Conservation (phyloP, 2,797 vertebrate species). For the Sylvia borin region DNA sequence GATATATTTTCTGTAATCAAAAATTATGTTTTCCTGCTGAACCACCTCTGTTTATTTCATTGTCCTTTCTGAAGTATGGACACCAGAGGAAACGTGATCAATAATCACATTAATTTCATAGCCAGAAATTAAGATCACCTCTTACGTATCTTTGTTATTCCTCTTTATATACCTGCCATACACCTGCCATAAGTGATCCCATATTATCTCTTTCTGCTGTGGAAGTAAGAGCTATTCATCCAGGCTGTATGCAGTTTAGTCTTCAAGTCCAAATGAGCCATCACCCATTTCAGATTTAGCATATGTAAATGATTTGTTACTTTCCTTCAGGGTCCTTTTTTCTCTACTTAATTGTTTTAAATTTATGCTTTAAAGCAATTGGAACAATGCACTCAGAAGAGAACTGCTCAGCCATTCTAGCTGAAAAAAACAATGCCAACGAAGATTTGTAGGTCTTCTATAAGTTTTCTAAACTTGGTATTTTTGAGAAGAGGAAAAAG, state of each 20-base stretch:
- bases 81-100: not conserved
- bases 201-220: not conserved
- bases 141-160: not conserved
- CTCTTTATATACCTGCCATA: not conserved
- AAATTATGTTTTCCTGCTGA: not conserved
- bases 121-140: not conserved
- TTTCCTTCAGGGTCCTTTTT: not conserved
- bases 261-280: not conserved
- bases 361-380: not conserved
- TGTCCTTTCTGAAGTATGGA: not conserved
- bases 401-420: not conserved
- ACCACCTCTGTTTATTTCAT: not conserved
- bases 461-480: not conserved
- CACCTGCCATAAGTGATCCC: not conserved
- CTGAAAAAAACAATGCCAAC: not conserved
- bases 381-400: not conserved
- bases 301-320: not conserved
- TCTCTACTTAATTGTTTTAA: not conserved
- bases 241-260: not conserved
- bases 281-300: not conserved
- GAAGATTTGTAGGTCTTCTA: not conserved
- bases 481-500: not conserved
- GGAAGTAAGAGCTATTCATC: not conserved
- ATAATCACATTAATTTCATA: not conserved
- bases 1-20: not conserved